Percentiles rank a stretch among this genome's conserved stretches.
Conservation (phyloP, 2,113 vertebrate species). For the Oceanodroma tethys region DNA sequence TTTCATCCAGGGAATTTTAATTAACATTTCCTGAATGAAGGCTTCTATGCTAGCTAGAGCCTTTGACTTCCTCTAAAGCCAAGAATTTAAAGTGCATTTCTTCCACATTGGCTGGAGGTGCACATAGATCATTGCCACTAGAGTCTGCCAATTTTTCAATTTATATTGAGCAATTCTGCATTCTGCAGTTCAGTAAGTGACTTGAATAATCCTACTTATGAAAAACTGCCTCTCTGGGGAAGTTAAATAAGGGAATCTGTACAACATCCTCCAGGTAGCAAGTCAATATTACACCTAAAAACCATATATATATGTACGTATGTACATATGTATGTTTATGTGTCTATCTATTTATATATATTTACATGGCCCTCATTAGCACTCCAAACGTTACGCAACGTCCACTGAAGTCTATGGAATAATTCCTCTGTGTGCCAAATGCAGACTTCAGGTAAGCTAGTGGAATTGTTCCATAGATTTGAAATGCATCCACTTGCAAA, state of each 20-base stretch:
- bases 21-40: constrained; percentile 45
- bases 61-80: constrained; percentile 10
- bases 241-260: neutral
- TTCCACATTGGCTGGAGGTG: constrained; percentile 30
- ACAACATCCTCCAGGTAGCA: neutral
- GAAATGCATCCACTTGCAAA: neutral
- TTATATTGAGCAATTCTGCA: neutral
- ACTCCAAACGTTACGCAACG: neutral
- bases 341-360: neutral
- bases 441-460: neutral
- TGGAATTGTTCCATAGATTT: neutral
- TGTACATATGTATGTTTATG: neutral
- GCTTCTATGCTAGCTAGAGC: neutral
- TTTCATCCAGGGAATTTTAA: constrained; percentile 25
- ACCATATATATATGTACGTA: fast-evolving
- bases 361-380: neutral
- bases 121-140: constrained; percentile 10
- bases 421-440: neutral
- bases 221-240: constrained; percentile 7
- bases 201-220: constrained; percentile 24
- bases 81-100: constrained; percentile 44
- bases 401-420: neutral
- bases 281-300: neutral
- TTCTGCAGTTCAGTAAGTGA: neutral
- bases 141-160: constrained; percentile 7